Conservation (phyloP, 2,888 invertebrate species). For the Ptychoptera contaminata region DNA sequence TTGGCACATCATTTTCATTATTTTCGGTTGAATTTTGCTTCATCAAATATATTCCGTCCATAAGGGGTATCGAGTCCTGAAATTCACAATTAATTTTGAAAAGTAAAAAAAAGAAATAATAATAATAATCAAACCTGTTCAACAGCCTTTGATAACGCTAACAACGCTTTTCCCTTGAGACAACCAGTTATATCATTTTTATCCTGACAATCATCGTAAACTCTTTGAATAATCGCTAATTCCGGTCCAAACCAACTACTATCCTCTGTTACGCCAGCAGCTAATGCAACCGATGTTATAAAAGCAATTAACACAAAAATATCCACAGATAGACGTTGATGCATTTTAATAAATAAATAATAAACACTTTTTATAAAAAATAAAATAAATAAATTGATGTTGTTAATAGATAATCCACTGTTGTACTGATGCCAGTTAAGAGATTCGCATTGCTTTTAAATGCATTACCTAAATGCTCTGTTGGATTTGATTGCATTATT, state of each 20-base stretch:
- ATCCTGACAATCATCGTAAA: constrained; percentile 46
- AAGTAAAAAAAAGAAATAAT: no score
- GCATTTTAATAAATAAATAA: neutral
- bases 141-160: constrained; percentile 40
- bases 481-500: no score
- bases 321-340: neutral
- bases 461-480: no score
- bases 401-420: no score
- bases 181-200: constrained; percentile 43
- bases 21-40: constrained; percentile 38
- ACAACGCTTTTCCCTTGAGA: constrained; percentile 43
- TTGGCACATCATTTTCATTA: constrained; percentile 23
- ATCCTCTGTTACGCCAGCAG: constrained; percentile 1
- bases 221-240: constrained; percentile 39
- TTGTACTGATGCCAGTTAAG: no score
- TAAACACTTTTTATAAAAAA: no score
- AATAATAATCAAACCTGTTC: constrained; percentile 32
- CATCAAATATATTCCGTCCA: constrained; percentile 42
- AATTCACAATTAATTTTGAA: constrained; percentile 3
- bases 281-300: constrained; percentile 9
- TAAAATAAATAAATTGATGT: no score
- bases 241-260: constrained; percentile 37
- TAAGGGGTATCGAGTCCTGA: constrained; percentile 42
- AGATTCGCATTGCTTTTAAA: no score
- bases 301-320: constrained; percentile 4